phyloP scores from a whole-genome alignment of 2,888 invertebrate genomes.

The Protodeltote pygarga region DNA sequence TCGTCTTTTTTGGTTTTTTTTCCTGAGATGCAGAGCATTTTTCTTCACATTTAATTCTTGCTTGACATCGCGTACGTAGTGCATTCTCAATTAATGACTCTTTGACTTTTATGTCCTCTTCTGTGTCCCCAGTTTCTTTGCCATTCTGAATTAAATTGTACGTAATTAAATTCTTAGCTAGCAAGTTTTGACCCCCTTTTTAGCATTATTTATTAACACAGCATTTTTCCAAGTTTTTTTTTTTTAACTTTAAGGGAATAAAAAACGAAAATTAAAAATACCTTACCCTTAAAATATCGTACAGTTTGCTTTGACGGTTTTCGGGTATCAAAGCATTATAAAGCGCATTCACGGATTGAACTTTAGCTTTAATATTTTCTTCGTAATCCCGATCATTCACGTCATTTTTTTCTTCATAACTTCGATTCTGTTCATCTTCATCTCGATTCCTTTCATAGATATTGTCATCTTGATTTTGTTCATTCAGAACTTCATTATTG shows the following conservation, averaged over 20 bases:
- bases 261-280: neutral
- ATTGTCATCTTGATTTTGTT: too few relatives aligned
- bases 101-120: neutral
- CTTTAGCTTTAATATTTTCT: neutral
- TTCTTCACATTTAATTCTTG: slow-evolving; percentile 1
- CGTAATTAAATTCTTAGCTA: neutral
- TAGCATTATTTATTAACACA: neutral
- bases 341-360: neutral
- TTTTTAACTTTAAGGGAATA: neutral
- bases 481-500: too few relatives aligned
- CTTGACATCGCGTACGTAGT: slow-evolving; percentile 1
- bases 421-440: too few relatives aligned
- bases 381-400: neutral
- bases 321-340: neutral
- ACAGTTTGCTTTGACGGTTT: slow-evolving; percentile 2
- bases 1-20: neutral
- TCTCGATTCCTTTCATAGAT: too few relatives aligned
- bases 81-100: slow-evolving; percentile 2
- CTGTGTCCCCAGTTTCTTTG: neutral
- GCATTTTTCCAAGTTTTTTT: neutral
- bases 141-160: neutral
- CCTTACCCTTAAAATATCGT: slow-evolving; percentile 20
- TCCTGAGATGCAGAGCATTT: slow-evolving; percentile 9
- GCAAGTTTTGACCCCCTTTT: neutral
- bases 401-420: too few relatives aligned